phyloP scores from a whole-genome alignment of 2,113 vertebrate genomes.

The Strigops habroptila region DNA sequence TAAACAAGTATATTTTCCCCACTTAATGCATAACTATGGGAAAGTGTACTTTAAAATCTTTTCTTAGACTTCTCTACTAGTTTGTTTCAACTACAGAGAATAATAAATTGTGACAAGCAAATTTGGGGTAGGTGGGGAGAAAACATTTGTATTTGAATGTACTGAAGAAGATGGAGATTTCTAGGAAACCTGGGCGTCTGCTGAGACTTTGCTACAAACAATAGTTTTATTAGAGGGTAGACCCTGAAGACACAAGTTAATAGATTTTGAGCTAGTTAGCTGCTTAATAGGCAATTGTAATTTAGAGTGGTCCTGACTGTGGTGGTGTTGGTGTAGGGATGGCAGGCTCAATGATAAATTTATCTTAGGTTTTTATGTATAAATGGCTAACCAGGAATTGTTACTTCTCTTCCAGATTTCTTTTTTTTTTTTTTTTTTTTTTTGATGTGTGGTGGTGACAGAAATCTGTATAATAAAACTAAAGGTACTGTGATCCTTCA shows the following conservation, averaged over 20 bases:
- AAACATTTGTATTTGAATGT: background rate
- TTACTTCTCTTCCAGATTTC: background rate
- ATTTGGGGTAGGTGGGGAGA: too few relatives aligned
- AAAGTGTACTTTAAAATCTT: background rate
- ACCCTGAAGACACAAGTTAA: background rate
- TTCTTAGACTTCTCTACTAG: background rate
- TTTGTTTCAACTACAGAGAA: background rate
- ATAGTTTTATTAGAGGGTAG: background rate
- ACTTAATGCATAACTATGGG: background rate
- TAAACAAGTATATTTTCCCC: background rate
- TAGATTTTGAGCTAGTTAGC: background rate
- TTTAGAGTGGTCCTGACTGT: background rate
- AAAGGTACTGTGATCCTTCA: background rate
- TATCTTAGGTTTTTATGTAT: background rate
- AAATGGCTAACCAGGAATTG: background rate
- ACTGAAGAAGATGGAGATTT: background rate
- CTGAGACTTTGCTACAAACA: background rate
- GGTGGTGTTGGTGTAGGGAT: background rate
- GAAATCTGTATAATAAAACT: background rate
- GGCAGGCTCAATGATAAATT: accelerated
- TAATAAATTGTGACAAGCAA: background rate
- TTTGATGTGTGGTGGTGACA: background rate
- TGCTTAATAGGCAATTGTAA: background rate
- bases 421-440: too few relatives aligned
- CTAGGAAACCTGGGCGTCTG: background rate